These are phyloP conservation scores for Acestrorhynchus altus DNA, from an alignment of 2,797 vertebrate genomes.

Conservation along the genomic window DNA sequence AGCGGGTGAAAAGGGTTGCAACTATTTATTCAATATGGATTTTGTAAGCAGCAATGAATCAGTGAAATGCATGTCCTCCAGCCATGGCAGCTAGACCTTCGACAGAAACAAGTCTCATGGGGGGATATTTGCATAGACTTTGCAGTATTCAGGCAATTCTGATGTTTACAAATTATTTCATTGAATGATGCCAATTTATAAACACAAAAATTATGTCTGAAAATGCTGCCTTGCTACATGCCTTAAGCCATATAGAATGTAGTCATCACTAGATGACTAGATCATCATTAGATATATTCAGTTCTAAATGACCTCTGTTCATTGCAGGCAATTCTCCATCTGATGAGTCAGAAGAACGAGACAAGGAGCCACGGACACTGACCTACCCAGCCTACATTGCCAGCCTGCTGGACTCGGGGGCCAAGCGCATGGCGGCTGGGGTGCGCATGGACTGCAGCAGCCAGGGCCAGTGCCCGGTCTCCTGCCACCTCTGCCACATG, in stretches of 20 bases:
- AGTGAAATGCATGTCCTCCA: background rate
- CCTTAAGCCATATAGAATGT: background rate
- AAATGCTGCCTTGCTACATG: background rate
- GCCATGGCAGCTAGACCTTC: background rate
- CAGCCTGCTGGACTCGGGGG: slow-evolving; percentile 93
- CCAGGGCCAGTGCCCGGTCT: slow-evolving; percentile 90
- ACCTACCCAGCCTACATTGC: slow-evolving; percentile 94
- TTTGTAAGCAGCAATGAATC: background rate
- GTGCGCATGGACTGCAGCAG: slow-evolving; percentile 95
- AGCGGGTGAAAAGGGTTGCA: background rate
- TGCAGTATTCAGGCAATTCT: background rate
- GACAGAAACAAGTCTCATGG: background rate
- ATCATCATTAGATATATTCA: background rate
- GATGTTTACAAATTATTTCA: background rate
- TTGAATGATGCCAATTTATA: background rate
- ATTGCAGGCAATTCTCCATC: slow-evolving; percentile 94
- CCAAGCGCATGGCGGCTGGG: slow-evolving; percentile 90
- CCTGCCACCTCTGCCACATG: slow-evolving; percentile 93
- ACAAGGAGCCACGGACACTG: slow-evolving; percentile 92
- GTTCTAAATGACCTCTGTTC: slow-evolving; percentile 1
- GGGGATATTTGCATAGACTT: background rate
- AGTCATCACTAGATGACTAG: background rate
- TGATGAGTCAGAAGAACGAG: slow-evolving; percentile 93
- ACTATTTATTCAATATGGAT: background rate
- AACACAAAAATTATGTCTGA: background rate